These are phyloP conservation scores for Rallus crepitans DNA, from an alignment of 2,797 vertebrate species.

Conservation along the genomic window DNA sequence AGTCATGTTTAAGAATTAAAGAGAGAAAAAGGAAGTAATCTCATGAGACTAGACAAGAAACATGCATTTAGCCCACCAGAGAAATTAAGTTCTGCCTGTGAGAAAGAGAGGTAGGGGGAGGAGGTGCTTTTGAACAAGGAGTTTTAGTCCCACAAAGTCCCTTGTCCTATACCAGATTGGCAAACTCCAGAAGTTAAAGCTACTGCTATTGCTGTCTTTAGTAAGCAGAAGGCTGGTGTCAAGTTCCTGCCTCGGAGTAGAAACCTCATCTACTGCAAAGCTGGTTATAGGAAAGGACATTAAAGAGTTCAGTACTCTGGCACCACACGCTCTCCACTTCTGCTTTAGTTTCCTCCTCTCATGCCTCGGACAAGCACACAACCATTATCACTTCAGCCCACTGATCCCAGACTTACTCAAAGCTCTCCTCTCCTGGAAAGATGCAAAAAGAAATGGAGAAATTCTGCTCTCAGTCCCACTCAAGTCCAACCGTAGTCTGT, in stretches of 20 bases:
- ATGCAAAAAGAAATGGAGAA: neutral
- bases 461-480: neutral
- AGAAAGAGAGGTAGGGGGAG: neutral
- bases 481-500: fast-evolving
- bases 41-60: neutral
- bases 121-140: neutral
- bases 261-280: neutral
- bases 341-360: neutral
- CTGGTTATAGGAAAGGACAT: neutral
- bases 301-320: neutral
- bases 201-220: neutral
- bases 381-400: fast-evolving
- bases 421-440: neutral
- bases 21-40: neutral
- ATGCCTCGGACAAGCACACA: neutral
- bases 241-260: neutral
- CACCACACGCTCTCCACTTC: neutral
- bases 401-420: neutral
- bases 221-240: neutral
- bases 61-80: neutral
- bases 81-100: neutral
- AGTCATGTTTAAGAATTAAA: neutral
- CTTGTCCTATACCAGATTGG: neutral
- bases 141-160: neutral
- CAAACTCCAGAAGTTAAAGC: neutral